Evolutionary conservation across 2,888 invertebrate genomes (phyloP).

Genomic region (Habrosyne pyritoides): DNA sequence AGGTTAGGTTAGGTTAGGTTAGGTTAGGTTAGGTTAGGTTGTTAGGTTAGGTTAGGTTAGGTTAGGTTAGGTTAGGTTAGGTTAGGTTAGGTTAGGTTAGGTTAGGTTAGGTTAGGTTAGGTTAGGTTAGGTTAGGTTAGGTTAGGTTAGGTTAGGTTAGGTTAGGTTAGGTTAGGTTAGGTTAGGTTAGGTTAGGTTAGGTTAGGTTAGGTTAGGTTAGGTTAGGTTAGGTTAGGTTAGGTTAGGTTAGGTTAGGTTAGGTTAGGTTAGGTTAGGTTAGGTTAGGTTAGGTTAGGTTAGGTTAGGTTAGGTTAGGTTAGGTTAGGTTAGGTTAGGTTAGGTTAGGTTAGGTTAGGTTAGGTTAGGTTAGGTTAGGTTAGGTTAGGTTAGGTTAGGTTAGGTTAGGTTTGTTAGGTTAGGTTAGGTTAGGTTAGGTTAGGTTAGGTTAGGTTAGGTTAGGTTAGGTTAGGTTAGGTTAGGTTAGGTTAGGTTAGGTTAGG

Average conservation of each 20-base stretch:
- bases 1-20: slow-evolving; percentile 23
- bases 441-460: slow-evolving; percentile 18
- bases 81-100: slow-evolving; percentile 19
- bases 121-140: slow-evolving; percentile 13
- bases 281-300: slow-evolving; percentile 17
- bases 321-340: slow-evolving; percentile 16
- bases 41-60: slow-evolving; percentile 20
- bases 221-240: slow-evolving; percentile 13
- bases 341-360: slow-evolving; percentile 16
- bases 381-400: slow-evolving; percentile 19
- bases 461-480: slow-evolving; percentile 18
- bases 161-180: slow-evolving; percentile 13
- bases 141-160: slow-evolving; percentile 12
- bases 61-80: slow-evolving; percentile 19
- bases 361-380: slow-evolving; percentile 18
- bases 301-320: slow-evolving; percentile 17
- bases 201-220: slow-evolving; percentile 13
- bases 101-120: slow-evolving; percentile 19
- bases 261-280: slow-evolving; percentile 12
- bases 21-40: slow-evolving; percentile 25
- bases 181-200: slow-evolving; percentile 13
- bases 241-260: slow-evolving; percentile 13
- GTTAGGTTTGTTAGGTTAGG: slow-evolving; percentile 12
- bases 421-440: slow-evolving; percentile 17
- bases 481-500: slow-evolving; percentile 18